Evolutionary conservation across 2,113 vertebrate species (phyloP).

Genomic region (Embiotoca jacksoni): DNA sequence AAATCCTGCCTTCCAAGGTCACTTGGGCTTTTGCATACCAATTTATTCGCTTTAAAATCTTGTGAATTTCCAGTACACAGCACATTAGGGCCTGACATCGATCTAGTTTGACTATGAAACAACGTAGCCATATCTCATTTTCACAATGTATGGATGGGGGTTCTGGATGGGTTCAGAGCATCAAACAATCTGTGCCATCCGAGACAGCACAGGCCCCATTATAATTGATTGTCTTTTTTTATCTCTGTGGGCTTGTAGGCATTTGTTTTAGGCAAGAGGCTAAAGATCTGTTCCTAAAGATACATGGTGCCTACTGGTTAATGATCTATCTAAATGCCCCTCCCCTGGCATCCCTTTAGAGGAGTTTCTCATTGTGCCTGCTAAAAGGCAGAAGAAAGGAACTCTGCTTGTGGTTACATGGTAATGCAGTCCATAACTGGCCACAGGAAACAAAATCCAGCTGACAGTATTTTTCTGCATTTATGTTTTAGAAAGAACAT

Average conservation of each 20-base stretch:
- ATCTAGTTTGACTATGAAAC: constrained; percentile 32
- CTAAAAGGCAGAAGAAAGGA: constrained; percentile 10
- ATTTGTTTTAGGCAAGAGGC: constrained; percentile 66
- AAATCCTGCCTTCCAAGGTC: constrained; percentile 36
- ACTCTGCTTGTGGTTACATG: constrained; percentile 4
- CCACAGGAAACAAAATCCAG: not conserved
- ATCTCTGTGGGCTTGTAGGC: constrained; percentile 61
- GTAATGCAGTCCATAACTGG: not conserved
- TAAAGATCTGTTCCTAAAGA: constrained; percentile 64
- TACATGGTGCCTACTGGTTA: constrained; percentile 62
- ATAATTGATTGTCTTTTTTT: constrained; percentile 53
- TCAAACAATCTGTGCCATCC: constrained; percentile 39
- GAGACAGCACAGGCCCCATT: constrained; percentile 18
- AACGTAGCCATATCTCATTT: constrained; percentile 23
- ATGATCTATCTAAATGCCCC: constrained; percentile 68
- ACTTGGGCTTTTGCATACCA: constrained; percentile 24
- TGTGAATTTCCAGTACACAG: constrained; percentile 20
- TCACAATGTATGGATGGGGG: constrained; percentile 30
- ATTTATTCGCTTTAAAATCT: constrained; percentile 18
- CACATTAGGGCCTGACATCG: constrained; percentile 14
- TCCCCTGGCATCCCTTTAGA: constrained; percentile 41
- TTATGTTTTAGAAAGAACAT: too few relatives aligned
- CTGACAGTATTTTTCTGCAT: too few relatives aligned
- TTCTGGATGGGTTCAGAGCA: constrained; percentile 37
- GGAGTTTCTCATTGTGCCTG: constrained; percentile 26